These are phyloP conservation scores for Montipora efflorescens DNA, from an alignment of 64 coral and sea anemone species.

Conservation along the genomic window DNA sequence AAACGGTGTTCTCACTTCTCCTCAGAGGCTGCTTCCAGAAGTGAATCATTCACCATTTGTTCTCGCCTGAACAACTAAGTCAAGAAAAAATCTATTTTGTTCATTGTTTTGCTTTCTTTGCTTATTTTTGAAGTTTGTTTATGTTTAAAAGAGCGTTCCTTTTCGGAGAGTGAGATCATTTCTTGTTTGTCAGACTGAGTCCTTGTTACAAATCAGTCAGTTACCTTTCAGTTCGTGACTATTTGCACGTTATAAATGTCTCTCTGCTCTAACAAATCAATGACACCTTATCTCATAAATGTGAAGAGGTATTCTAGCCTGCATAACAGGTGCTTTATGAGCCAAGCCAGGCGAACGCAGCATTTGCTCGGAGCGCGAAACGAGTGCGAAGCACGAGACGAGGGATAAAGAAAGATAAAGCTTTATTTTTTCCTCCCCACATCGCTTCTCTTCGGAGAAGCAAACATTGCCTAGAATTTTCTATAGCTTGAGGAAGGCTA, in stretches of 20 bases:
- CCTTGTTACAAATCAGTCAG: not conserved
- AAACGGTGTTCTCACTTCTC: not conserved
- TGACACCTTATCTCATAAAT: not conserved
- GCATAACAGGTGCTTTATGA: slow-evolving; percentile 4
- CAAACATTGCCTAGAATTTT: too few relatives aligned
- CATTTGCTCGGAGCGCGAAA: too few relatives aligned
- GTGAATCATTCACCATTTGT: too few relatives aligned
- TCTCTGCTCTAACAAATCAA: not conserved
- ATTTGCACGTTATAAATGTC: slow-evolving; percentile 10
- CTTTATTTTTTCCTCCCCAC: too few relatives aligned
- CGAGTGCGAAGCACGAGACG: too few relatives aligned
- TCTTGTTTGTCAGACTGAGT: not conserved
- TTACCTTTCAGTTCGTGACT: not conserved
- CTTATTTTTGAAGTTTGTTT: too few relatives aligned
- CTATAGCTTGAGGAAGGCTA: too few relatives aligned
- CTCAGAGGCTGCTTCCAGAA: too few relatives aligned
- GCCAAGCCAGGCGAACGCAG: not conserved
- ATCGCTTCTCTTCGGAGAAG: too few relatives aligned
- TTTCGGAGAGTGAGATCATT: not conserved
- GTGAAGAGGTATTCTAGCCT: not conserved
- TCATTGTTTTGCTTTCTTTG: not conserved
- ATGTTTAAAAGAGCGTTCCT: not conserved
- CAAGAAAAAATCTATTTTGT: not conserved
- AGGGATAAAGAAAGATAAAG: too few relatives aligned
- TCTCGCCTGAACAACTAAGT: not conserved